Evolutionary conservation across 2,113 vertebrate species (phyloP).

Genomic region (Hypanus sabinus): DNA sequence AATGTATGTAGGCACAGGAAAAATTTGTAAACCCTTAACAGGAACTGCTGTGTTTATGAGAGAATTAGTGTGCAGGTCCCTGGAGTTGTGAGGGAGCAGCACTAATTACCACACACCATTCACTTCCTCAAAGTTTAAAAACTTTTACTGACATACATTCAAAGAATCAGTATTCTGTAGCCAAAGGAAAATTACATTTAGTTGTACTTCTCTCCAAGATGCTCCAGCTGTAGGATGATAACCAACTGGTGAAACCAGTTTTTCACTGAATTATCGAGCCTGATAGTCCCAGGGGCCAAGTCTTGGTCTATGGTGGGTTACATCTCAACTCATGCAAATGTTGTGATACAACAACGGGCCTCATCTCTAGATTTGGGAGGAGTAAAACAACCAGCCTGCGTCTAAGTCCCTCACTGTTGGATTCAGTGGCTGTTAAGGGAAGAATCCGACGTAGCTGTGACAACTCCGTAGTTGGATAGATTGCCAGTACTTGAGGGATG

Average conservation of each 20-base stretch:
- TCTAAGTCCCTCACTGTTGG: neutral
- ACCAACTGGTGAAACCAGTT: neutral
- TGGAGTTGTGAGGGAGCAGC: too few relatives aligned
- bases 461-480: neutral
- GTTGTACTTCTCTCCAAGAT: neutral
- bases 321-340: neutral
- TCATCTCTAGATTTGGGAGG: neutral
- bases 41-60: too few relatives aligned
- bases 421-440: neutral
- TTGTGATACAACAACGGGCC: neutral
- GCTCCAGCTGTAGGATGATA: neutral
- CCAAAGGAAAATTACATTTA: neutral
- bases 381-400: neutral
- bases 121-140: neutral
- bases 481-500: neutral
- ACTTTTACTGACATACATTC: neutral
- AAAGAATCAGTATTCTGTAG: neutral
- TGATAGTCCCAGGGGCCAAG: neutral
- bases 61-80: too few relatives aligned
- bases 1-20: too few relatives aligned
- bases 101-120: too few relatives aligned
- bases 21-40: too few relatives aligned
- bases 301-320: neutral
- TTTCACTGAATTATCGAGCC: neutral
- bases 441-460: neutral